These are phyloP conservation scores for Stenurella melanura DNA, from an alignment of 2,888 invertebrate genomes.

Conservation along the genomic window DNA sequence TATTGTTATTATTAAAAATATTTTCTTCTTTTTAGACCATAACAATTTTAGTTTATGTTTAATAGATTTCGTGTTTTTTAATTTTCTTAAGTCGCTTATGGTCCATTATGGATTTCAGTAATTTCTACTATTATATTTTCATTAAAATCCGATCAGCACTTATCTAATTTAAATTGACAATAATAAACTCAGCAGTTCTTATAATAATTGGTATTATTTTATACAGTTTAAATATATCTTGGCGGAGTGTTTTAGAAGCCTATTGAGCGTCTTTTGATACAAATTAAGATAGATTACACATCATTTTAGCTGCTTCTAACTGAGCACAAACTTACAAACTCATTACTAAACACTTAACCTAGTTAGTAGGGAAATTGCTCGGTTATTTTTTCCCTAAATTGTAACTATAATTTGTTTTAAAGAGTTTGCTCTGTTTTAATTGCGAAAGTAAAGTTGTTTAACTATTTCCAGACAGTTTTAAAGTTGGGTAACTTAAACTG, in stretches of 20 bases:
- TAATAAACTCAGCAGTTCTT: neutral
- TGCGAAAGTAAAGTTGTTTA: slow-evolving; percentile 51
- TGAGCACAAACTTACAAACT: slow-evolving; percentile 52
- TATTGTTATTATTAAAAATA: too few relatives aligned
- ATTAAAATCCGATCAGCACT: neutral
- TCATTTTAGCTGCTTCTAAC: slow-evolving; percentile 36
- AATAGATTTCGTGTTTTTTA: too few relatives aligned
- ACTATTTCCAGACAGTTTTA: slow-evolving; percentile 53
- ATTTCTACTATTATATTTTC: neutral
- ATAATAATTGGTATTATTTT: neutral
- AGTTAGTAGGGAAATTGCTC: slow-evolving; percentile 45
- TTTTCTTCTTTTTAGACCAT: too few relatives aligned
- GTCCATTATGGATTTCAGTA: too few relatives aligned
- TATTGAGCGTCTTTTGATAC: slow-evolving; percentile 32
- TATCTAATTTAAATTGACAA: neutral
- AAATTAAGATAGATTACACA: slow-evolving; percentile 41
- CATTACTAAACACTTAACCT: slow-evolving; percentile 56
- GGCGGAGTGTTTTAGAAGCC: slow-evolving; percentile 7
- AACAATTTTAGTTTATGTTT: too few relatives aligned
- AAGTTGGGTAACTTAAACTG: slow-evolving; percentile 54
- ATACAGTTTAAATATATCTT: slow-evolving; percentile 18
- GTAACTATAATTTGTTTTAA: slow-evolving; percentile 53
- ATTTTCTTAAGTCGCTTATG: too few relatives aligned
- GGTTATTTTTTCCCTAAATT: slow-evolving; percentile 54
- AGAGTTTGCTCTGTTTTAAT: slow-evolving; percentile 51